Evolutionary conservation across 2,113 vertebrate genomes (phyloP), one percentile per base, ranked within the genome.

Genomic region (Struthidea cinerea): DNA sequence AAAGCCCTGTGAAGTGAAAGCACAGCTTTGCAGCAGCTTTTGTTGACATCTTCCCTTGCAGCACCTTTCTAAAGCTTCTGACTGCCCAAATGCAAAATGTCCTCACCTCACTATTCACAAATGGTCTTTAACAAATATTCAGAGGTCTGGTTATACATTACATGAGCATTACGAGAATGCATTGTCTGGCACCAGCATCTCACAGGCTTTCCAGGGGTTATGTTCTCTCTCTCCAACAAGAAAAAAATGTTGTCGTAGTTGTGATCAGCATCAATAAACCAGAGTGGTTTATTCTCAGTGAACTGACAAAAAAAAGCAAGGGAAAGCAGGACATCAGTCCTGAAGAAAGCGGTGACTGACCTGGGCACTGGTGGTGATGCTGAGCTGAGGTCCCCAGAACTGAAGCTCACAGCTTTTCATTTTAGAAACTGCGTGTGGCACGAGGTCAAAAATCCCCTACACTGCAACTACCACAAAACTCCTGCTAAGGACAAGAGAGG

Each of bases 1-100:
- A 84, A 80, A 91, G 44, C 30, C 47, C 63, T 70, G 47, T 32
- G 84, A 94, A 57, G 69, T 87, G 84, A 94, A 91, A 73, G n/a
- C 74, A 33, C 37, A 65, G 65, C 70, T 95, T 84, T 69, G 64
- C 91, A 87, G 59, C 32, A 69, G 87, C 74, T 84, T 81, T 89
- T 85, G 57, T 55, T 87, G 89, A 82, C 10, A 2, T 68, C 53
- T 89, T 87, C 61, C 79, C 32, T 82, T 79, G 30, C 49, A 84
- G 73, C 41, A 89, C 55, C 11, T 59, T 70, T 69, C 81, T 83
- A 61, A 73, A 92, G 46, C 44, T 86, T 70, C 46, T 90, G 67
- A 73, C 63, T 55, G 67, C 39, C 47, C 20, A 83, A 87, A 80
- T 10, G 17, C 55, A 83, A 75, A 73, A 91, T 12, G 35, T 41